These are phyloP conservation scores for Acrobasis repandana DNA, from an alignment of 2,888 invertebrate genomes.

Conservation along the genomic window DNA sequence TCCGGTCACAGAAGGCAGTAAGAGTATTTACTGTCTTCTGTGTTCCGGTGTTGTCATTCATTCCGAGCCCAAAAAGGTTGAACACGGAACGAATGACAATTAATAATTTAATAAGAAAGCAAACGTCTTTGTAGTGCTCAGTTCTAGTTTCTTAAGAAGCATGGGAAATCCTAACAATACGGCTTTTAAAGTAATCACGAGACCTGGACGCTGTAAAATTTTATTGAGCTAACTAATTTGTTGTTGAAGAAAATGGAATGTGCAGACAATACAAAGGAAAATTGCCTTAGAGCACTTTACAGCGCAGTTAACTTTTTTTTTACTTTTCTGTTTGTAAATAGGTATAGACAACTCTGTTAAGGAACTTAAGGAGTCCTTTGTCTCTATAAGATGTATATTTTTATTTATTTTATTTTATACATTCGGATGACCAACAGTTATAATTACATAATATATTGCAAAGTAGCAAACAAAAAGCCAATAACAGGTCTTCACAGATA, in stretches of 20 bases:
- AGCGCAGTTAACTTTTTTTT: constrained; percentile 1
- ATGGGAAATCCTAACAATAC: constrained; percentile 15
- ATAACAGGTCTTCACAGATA: no score
- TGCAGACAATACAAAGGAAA: constrained; percentile 21
- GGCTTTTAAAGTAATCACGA: constrained; percentile 23
- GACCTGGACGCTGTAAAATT: constrained; percentile 23
- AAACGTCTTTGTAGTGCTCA: neutral
- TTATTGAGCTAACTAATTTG: constrained; percentile 24
- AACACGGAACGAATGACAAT: no score
- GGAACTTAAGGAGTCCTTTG: neutral
- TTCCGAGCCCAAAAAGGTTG: no score
- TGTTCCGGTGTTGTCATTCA: no score
- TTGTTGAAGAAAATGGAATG: constrained; percentile 26
- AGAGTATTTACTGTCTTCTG: no score
- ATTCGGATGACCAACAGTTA: no score
- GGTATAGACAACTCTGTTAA: neutral
- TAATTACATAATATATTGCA: no score
- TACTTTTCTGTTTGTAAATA: neutral
- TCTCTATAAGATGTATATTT: neutral
- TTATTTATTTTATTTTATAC: neutral
- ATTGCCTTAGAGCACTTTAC: constrained; percentile 5
- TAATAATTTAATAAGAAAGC: neutral
- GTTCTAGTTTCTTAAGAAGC: neutral
- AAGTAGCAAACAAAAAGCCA: no score
- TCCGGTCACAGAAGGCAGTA: no score